Percentiles rank a stretch among this genome's conserved stretches.
phyloP scores from a whole-genome alignment of 64 coral and sea anemone genomes.

The Pocillopora verrucosa region DNA sequence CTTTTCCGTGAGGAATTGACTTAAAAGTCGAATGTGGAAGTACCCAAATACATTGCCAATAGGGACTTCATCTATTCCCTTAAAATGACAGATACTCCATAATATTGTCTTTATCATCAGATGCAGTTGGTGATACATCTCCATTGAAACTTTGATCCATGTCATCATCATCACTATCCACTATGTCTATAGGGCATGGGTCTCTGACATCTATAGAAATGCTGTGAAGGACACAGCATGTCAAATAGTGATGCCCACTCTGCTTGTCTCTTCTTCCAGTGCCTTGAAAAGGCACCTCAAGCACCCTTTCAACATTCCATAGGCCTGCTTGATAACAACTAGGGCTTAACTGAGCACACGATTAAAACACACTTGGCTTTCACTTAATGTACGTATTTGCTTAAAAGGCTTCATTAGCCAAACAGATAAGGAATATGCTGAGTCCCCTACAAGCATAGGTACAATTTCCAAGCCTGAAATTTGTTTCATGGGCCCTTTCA shows the following conservation, averaged over 20 bases:
- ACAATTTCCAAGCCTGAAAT: slow-evolving; percentile 7
- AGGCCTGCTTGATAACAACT: slow-evolving; percentile 35
- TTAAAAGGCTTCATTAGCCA: slow-evolving; percentile 59
- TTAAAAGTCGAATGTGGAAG: too few species aligned
- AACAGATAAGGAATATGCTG: neutral
- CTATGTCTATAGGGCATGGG: too few species aligned
- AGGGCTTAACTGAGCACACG: neutral
- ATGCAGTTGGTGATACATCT: slow-evolving; percentile 47
- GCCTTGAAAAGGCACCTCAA: slow-evolving; percentile 61
- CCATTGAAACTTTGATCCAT: slow-evolving; percentile 45
- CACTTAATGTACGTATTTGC: slow-evolving; percentile 3
- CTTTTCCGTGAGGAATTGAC: too few species aligned
- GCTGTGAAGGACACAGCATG: slow-evolving; percentile 42
- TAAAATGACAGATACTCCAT: slow-evolving; percentile 42
- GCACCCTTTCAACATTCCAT: slow-evolving; percentile 52
- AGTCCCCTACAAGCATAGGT: neutral
- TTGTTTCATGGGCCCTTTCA: neutral
- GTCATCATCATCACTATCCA: slow-evolving; percentile 1
- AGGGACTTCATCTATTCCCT: slow-evolving; percentile 16
- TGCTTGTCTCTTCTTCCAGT: slow-evolving; percentile 46
- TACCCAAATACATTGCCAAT: too few species aligned
- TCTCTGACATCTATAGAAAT: slow-evolving; percentile 17
- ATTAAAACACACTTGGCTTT: slow-evolving; percentile 12
- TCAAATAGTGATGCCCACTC: slow-evolving; percentile 46
- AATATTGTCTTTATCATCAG: slow-evolving; percentile 49